These are phyloP conservation scores for Phylloscopus trochiloides DNA, from an alignment of 2,113 vertebrate genomes.

Conservation along the genomic window DNA sequence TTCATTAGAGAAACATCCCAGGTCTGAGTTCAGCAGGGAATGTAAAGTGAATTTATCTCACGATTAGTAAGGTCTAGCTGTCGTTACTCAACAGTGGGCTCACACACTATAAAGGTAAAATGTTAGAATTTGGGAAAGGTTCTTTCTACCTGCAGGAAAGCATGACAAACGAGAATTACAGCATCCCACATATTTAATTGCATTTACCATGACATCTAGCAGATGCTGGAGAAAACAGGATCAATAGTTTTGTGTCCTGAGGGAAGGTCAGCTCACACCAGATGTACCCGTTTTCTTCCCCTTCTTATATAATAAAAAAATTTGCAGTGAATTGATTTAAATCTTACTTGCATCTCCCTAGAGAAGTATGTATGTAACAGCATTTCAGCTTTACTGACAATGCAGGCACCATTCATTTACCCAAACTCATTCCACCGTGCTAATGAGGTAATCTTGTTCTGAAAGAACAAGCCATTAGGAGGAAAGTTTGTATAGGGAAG, in stretches of 20 bases:
- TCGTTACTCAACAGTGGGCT: background rate
- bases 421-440: conserved; percentile 28
- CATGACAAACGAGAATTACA: conserved; percentile 16
- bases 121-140: background rate
- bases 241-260: conserved; percentile 20
- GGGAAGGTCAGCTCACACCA: conserved; percentile 27
- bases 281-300: background rate
- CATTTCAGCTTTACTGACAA: conserved; percentile 34
- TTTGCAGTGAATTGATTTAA: conserved; percentile 30
- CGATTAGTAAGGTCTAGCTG: conserved; percentile 9
- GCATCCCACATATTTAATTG: conserved; percentile 20
- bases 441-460: conserved; percentile 43
- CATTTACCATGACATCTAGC: conserved; percentile 21
- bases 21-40: background rate
- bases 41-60: background rate
- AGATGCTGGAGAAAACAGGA: conserved; percentile 42
- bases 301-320: background rate
- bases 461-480: conserved; percentile 39
- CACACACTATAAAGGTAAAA: background rate
- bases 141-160: conserved; percentile 2
- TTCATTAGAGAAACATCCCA: background rate
- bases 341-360: conserved; percentile 16
- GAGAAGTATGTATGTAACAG: background rate
- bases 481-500: background rate
- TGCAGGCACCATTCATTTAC: conserved; percentile 45